Evolutionary conservation across 2,113 vertebrate species (phyloP).

Genomic region (Dromas ardeola): DNA sequence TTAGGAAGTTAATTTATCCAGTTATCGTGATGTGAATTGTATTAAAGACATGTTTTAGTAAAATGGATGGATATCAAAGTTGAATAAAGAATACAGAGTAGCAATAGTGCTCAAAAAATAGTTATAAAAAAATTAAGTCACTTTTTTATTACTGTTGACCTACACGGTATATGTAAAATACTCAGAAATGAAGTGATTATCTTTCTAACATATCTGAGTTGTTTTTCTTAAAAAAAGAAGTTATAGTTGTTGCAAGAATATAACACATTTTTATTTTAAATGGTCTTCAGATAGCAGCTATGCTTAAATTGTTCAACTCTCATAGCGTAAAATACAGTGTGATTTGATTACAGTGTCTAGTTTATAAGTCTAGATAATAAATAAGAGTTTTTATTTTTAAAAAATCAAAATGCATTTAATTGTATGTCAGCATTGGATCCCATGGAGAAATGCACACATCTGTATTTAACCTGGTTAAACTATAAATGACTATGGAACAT

Average conservation of each 20-base stretch:
- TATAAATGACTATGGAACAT: constrained; percentile 19
- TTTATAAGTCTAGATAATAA: neutral
- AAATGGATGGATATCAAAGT: neutral
- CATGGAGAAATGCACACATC: neutral
- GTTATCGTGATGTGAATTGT: neutral
- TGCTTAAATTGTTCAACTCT: neutral
- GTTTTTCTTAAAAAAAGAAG: neutral
- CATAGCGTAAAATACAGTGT: neutral
- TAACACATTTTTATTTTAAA: neutral
- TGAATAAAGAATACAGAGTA: neutral
- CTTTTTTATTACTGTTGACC: neutral
- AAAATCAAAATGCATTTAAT: neutral
- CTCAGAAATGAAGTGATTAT: neutral
- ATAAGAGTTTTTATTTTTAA: neutral
- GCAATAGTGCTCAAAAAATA: neutral
- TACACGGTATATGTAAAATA: neutral
- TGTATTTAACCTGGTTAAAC: constrained; percentile 1
- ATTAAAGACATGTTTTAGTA: neutral
- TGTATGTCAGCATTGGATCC: neutral
- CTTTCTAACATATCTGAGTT: neutral
- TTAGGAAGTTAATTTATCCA: neutral
- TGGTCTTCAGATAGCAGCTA: neutral
- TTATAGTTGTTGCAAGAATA: neutral
- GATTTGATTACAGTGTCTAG: neutral
- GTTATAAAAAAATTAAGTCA: neutral